Base-by-base conservation (phyloP, 2,113 vertebrate species). In the Astur gentilis region DNA sequence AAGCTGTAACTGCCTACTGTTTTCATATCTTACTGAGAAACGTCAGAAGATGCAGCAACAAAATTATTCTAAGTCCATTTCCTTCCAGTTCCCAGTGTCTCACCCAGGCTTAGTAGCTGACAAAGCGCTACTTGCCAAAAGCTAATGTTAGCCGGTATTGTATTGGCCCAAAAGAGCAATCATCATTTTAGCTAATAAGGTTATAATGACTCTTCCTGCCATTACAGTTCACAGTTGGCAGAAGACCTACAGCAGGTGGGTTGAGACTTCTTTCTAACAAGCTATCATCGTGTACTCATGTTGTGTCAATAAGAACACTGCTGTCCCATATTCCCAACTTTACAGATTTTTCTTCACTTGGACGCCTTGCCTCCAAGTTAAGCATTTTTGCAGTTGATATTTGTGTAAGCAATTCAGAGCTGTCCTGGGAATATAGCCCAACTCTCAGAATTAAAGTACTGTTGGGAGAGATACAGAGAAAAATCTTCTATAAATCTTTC, bases 131-230 rank as follows among this genome's bases (percentile, higher is more conserved):
- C 44, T 87, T 97, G 91, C 92, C 93, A 97, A 86, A 84, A 87
- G 49, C 40, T 78, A 65, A 57, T 87, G 77, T 75, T 78, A 95
- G 60, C 47, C 6, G 10, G 22, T 91, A 42, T 90, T 47, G 26
- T 77, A 67, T 61, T 82, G 73, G 71, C 92, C 81, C 79, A 54
- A 84, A 94, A 95, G 83, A 84, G 88, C 8, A 23, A 71, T 60
- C 70, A 81, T 67, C 36, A 49, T 96, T 97, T 95, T 93, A 93
- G 69, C 55, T 96, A 77, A 95, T 90, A 62, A 94, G 64, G 49
- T 96, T 95, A 55, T 97, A 97, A 96, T 95, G 86, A 94, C 85
- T 80, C 61, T 96, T 94, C 58, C 73, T 96, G 80, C 70, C 85
- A 94, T 92, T 91, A 86, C n/a, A 60, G 73, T 78, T 94, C 67